Evolutionary conservation across 2,113 vertebrate species (phyloP), one percentile per base, ranked within the genome.

Genomic region (Tympanuchus pallidicinctus): DNA sequence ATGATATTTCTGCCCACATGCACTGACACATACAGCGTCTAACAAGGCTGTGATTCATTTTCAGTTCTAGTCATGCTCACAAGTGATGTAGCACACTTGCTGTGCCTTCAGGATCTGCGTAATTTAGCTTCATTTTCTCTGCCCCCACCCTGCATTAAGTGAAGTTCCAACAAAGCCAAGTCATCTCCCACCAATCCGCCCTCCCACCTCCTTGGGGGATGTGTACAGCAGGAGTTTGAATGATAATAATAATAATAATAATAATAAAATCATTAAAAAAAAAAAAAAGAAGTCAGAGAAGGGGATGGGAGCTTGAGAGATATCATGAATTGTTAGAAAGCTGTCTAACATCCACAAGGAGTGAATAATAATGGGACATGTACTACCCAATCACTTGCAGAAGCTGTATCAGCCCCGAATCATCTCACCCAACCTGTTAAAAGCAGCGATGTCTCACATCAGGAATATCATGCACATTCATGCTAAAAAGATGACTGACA

Each of bases 41-140:
- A 81, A 96, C 94, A 97, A 91, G 89, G 95, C 95, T 93, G 84
- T 92, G 97, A 98, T 97, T 98, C 97, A 98, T 94, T 94, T 57
- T 83, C 80, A 77, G 95, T 94, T 95, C 88, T 89, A 94, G 90
- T 93, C 95, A 94, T 91, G 89, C 97, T 95, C 95, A 95, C 94
- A 92, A 91, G 92, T 67, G 94, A 96, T 77, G 86, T 47, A 86
- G 94, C 92, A 84, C 67, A 19, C 75, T 96, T 67, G 67, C 89
- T 30, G 88, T 96, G 92, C 95, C 94, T 95, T 82, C 89, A 50
- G 91, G 75, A 96, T 90, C 91, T 91, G 93, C 38, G 66, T 89
- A 87, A 92, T 60, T 87, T 63, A 78, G 89, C 89, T 82, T 88
- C 94, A 81, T 79, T 76, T 88, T 82, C 90, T 94, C 96, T 91